Evolutionary conservation across 2,888 invertebrate species (phyloP).

Genomic region (Marronus borbonicus): DNA sequence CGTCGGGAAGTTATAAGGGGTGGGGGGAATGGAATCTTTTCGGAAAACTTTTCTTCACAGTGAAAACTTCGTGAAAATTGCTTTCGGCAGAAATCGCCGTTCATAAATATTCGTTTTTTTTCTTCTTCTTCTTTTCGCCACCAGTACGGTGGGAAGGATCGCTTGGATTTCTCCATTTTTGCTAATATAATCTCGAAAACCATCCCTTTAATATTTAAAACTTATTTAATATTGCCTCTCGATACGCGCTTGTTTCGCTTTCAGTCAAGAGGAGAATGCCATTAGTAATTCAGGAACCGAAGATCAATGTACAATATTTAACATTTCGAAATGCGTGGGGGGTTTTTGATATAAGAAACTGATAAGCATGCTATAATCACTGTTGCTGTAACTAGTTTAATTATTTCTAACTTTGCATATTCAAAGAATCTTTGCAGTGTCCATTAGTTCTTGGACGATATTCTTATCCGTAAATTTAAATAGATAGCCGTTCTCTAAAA

Average conservation of each 20-base stretch:
- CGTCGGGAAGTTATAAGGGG: constrained; percentile 19
- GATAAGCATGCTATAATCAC: no score
- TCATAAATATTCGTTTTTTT: constrained; percentile 25
- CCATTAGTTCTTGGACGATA: no score
- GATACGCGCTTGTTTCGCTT: neutral
- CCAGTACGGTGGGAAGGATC: neutral
- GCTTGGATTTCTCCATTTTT: constrained; percentile 11
- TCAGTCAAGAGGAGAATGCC: neutral
- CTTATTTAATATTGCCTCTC: constrained; percentile 5
- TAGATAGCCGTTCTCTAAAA: no score
- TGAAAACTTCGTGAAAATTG: constrained; percentile 29
- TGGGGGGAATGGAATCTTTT: constrained; percentile 14
- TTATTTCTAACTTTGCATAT: no score
- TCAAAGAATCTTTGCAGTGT: no score
- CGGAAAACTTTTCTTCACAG: constrained; percentile 16
- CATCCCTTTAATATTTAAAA: constrained; percentile 7
- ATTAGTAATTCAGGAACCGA: no score
- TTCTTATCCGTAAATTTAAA: no score
- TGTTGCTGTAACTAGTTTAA: no score
- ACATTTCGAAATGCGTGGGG: no score
- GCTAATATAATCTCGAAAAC: neutral
- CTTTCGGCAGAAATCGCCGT: constrained; percentile 27
- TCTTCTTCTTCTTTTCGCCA: neutral
- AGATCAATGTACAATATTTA: no score
- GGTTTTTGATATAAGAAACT: no score